Base-by-base conservation (phyloP, 2,888 invertebrate species). In the Hybos culiciformis region DNA sequence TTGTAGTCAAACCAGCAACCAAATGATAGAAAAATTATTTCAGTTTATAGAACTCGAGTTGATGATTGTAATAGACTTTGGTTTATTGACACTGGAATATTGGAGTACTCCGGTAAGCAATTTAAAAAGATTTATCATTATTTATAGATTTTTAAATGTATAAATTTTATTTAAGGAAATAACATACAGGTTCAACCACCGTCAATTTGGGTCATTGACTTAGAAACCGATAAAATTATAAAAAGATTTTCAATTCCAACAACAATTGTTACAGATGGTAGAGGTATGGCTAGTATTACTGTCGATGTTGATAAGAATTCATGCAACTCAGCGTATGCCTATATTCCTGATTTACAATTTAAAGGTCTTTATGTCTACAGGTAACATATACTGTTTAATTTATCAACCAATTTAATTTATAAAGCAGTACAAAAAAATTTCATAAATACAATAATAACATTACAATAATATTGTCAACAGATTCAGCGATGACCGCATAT, bases 71-170 rank as follows among this genome's bases (percentile, higher is more conserved):
- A 78, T 34, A 65, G 85, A 5, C 67, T 87, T 2, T 87, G 86
- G 86, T 78, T 82, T 56, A 73, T 85, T 2, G 86, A 86, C 54
- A 81, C 82, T 0, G 86, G 86, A 3, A 59, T 78, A 29, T 58
- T 80, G 42, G 81, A 84, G 58, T 72, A 78, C 54, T 73, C 77
- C 40, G 72, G 82, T 73, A 60, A 68, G 56, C 54, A 50, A 8
- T 56, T 54, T 14, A 47, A 8, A 14, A 5, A 37, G 1, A 19
- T 17, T 9, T 14, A 18, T 12, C 11, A 19, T 15, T 20, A 11
- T 32, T 12, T 11, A 12, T 24, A 26, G n/a, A 26, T 26, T 5
- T 26, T 26, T 8, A 9, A 26, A 26, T 26, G n/a, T 4, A 24
- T 24, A 8, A 11, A 24, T 6, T 24, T 24, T 3, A 31, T 14